phyloP scores from a whole-genome alignment of 2,797 vertebrate genomes.

The Notolepis coatsorum region DNA sequence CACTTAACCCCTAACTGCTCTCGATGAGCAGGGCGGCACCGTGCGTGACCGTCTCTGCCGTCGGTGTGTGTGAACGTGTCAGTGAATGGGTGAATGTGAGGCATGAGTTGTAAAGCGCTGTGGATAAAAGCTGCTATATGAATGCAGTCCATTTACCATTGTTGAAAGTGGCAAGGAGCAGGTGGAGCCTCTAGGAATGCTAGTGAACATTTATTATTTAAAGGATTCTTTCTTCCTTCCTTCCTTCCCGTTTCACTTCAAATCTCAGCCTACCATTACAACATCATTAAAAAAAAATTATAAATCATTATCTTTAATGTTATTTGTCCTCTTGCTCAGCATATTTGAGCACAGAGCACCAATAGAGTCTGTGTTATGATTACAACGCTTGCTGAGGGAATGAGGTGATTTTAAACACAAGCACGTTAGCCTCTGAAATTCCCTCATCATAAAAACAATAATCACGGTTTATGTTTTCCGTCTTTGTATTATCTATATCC shows the following conservation, averaged over 20 bases:
- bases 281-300: background rate
- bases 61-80: no score
- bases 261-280: background rate
- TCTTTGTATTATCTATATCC: no score
- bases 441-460: no score
- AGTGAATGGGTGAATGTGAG: no score
- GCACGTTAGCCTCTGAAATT: background rate
- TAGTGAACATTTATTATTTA: background rate
- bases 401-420: background rate
- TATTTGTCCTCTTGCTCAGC: background rate
- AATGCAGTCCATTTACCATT: no score
- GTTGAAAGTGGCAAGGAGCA: background rate
- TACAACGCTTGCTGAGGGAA: background rate
- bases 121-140: no score
- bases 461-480: no score
- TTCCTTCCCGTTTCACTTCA: background rate
- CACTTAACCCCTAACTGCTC: no score
- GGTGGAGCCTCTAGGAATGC: background rate
- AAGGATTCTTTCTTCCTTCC: background rate
- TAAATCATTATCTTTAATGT: background rate
- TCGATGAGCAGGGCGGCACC: no score
- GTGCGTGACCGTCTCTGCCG: no score
- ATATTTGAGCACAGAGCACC: background rate
- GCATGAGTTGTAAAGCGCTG: no score
- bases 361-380: no score